Base-by-base conservation (phyloP, 2,113 vertebrate species). In the Halcyon malimbica region DNA sequence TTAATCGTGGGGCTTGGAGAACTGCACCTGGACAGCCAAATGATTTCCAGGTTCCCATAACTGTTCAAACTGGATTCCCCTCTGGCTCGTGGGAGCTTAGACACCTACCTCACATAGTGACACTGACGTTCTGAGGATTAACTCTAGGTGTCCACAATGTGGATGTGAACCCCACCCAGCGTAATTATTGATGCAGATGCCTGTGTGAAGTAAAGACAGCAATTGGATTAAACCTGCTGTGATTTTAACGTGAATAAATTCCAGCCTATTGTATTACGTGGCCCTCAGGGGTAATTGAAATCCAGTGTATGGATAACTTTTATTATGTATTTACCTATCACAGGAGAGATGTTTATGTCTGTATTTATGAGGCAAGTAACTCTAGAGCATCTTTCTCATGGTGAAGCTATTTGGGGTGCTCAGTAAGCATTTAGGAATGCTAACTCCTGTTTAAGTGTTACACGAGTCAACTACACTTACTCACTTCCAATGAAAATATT, bases 401-500 rank as follows among this genome's bases (percentile, higher is more conserved):
- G 67, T 79, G 62, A 31, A 35, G 5, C 23, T 60, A 53, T 73
- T 87, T 50, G 69, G 63, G 11, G 41, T 93, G 70, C 31, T 59
- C 37, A 33, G n/a, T 53, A 93, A 80, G n/a, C 50, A 29, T 57
- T 77, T 67, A 93, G 28, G 85, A 70, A 69, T 37, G 42, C 7
- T 85, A 74, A 77, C 12, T 85, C 53, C 75, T 6, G 1, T 54
- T 85, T 85, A 88, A 74, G 10, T 39, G 19, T 64, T 87, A 48
- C 25, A 5, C 16, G 41, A 89, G 28, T 64, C 53, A 81, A n/a
- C 88, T 91, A 53, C 26, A n/a, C 11, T 75, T 82, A 57, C 0
- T 73, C 13, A 54, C 85, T 91, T 95, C 59, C 46, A 74, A 83
- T 44, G 37, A 76, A 89, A 94, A 82, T 57, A 93, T 82, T 95